Percentiles rank a stretch among this genome's conserved stretches.
phyloP scores from a whole-genome alignment of 2,797 vertebrate genomes.

The Chiloscyllium punctatum region DNA sequence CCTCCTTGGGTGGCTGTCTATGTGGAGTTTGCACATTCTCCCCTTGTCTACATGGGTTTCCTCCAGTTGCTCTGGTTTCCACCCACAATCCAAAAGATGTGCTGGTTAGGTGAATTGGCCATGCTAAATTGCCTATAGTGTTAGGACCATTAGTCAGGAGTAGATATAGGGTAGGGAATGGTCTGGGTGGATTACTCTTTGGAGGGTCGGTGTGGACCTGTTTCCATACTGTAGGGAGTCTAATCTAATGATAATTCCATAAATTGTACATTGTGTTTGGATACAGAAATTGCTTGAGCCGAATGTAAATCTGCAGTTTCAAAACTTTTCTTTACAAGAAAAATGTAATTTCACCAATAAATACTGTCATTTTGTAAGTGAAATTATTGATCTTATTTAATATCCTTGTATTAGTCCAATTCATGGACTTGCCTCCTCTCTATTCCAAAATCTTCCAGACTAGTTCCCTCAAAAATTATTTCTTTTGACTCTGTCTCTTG shows the following conservation, averaged over 20 bases:
- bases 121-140: too few relatives aligned
- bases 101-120: too few relatives aligned
- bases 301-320: background rate
- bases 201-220: too few relatives aligned
- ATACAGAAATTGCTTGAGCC: background rate
- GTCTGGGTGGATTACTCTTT: too few relatives aligned
- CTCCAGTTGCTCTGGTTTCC: too few relatives aligned
- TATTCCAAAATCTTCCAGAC: background rate
- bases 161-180: too few relatives aligned
- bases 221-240: too few relatives aligned
- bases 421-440: background rate
- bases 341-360: background rate
- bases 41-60: too few relatives aligned
- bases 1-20: too few relatives aligned
- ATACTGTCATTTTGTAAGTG: background rate
- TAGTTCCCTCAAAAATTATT: background rate
- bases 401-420: background rate
- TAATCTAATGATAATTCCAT: background rate
- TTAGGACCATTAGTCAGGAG: too few relatives aligned
- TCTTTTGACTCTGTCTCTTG: background rate
- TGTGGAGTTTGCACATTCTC: too few relatives aligned
- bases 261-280: background rate
- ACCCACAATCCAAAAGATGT: too few relatives aligned
- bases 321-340: background rate
- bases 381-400: background rate